These are phyloP conservation scores for Turdus rufiventris DNA, from an alignment of 2,113 vertebrate species.

Conservation along the genomic window DNA sequence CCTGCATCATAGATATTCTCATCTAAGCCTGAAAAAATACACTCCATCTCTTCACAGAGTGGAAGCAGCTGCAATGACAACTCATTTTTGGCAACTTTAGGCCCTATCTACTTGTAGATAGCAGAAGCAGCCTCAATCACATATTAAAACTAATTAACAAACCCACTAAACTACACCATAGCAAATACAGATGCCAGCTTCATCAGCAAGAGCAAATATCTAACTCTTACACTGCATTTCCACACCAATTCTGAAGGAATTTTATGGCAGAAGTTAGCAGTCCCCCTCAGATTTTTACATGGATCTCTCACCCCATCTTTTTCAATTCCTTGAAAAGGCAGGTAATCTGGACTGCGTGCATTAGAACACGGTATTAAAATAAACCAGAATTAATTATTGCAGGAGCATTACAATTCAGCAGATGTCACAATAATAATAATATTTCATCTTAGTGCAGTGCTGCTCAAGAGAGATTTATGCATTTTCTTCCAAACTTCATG, in stretches of 20 bases:
- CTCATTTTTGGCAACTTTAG: constrained; percentile 37
- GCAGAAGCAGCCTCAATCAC: background rate
- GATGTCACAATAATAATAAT: background rate
- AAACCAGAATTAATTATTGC: background rate
- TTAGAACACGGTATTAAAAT: background rate
- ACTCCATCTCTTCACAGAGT: constrained; percentile 30
- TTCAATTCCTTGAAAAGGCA: background rate
- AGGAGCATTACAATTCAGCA: background rate
- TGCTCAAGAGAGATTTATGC: background rate
- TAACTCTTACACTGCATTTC: background rate
- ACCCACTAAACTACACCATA: background rate
- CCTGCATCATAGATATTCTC: background rate
- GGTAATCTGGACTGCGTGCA: background rate
- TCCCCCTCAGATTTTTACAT: background rate
- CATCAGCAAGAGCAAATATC: background rate
- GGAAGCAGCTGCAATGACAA: constrained; percentile 51
- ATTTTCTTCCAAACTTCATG: background rate
- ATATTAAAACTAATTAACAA: constrained; percentile 45
- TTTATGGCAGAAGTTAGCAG: background rate
- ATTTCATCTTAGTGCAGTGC: background rate
- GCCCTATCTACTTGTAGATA: background rate
- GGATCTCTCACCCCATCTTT: background rate
- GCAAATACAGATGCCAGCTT: constrained; percentile 9
- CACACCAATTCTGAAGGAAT: background rate
- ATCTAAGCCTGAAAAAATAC: background rate